Evolutionary conservation across 2,888 invertebrate species (phyloP), one percentile per base, ranked within the genome.

Genomic region (Lutraria lutraria): DNA sequence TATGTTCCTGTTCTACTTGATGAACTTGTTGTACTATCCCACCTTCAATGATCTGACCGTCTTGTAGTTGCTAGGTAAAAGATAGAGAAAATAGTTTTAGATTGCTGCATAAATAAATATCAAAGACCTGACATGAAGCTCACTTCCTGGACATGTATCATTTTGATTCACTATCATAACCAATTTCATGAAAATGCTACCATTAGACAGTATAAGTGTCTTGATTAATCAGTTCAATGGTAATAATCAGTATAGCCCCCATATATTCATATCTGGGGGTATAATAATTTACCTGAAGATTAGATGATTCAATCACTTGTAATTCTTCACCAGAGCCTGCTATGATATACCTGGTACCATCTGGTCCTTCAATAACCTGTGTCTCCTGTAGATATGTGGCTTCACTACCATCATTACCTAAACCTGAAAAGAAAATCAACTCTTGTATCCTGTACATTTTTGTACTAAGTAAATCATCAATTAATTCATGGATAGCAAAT

Each of bases 321-420:
- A 92, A 83, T 68, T 92, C 92, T 86, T 92, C 92, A 1, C 91
- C 91, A 0, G 92, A 90, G 0, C 92, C 92, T 19, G 92, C 92
- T 79, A 92, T 92, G 43, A 92, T 92, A 81, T 92, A 92, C 21
- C 91, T 63, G 0, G 90, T 88, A 0, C 92, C 92, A 81, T 92
- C 92, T 19, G 92, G 91, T 43, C 92, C 92, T 63, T 92, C 92
- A 31, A 92, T 92, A 0, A 92, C 92, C 84, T 92, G 92, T 0
- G 92, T 92, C 86, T 92, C 92, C 85, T 92, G 92, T 21, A 92
- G 86, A 72, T 90, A 92, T 0, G 92, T 83, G 4, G 92, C 76
- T 52, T 91, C 92, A 6, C 86, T 89, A 3, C 88, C 88, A 12
- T 91, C 92, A 60, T 89, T 90, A 76, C 83, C 83, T 13, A 87